These are phyloP conservation scores for Urosaurus nigricauda DNA, from an alignment of 2,797 vertebrate species.

Conservation along the genomic window DNA sequence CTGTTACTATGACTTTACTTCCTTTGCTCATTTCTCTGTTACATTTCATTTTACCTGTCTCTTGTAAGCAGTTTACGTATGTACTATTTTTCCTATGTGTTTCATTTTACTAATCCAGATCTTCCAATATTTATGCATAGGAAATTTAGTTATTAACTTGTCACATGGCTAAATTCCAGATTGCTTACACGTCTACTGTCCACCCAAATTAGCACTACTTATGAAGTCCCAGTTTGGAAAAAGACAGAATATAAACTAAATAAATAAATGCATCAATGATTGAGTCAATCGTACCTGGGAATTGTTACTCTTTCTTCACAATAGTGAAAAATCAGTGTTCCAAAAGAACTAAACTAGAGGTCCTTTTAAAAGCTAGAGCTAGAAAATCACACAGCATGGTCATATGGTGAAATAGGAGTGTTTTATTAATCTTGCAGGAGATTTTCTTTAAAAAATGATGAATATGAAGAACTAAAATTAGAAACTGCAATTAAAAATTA, in stretches of 20 bases:
- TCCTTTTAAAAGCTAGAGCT: not conserved
- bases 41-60: constrained; percentile 11
- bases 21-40: constrained; percentile 17
- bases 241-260: too few species aligned
- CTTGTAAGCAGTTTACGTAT: not conserved
- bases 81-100: not conserved
- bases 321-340: not conserved
- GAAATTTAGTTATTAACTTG: not conserved
- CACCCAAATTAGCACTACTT: not conserved
- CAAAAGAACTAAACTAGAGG: not conserved
- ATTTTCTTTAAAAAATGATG: not conserved
- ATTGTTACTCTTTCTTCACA: not conserved
- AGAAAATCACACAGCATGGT: not conserved
- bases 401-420: too few species aligned
- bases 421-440: not conserved
- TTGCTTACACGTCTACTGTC: not conserved
- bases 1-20: constrained; percentile 16
- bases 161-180: not conserved
- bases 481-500: not conserved
- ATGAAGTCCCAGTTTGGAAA: too few species aligned
- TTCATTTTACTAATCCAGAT: not conserved
- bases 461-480: not conserved
- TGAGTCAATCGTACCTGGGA: not conserved
- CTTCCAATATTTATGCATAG: constrained; percentile 1
- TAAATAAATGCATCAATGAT: too few species aligned